Evolutionary conservation across 2,797 vertebrate genomes (phyloP), one percentile per base, ranked within the genome.

Genomic region (Naso thynnoides): DNA sequence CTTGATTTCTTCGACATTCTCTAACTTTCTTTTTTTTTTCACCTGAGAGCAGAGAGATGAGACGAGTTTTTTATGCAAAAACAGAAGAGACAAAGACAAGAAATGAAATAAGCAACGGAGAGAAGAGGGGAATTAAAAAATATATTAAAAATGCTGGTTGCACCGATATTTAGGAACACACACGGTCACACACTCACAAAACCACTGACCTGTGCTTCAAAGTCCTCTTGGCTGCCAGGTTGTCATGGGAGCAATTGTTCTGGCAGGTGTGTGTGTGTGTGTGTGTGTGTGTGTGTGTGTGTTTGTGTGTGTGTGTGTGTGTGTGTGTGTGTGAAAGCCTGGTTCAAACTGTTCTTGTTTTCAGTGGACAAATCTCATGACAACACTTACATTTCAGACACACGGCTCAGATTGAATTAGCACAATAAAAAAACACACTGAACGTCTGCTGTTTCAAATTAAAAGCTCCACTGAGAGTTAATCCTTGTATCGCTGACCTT

Each of bases 231-330:
- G 83, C 76, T 76, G 60, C 55, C 84, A 73, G 82, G 89, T 91
- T 86, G 87, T 91, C 89, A 91, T 92, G 86, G 90, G 86, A 86
- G 90, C 58, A 72, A 85, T 79, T 88, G 83, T 86, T 83, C 69
- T 62, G 77, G 59, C 68, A 70, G 39, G 62, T 65, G 63, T 65
- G 63, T 63, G 48, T 52, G 47, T 53, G 44, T 31, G 18, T 56
- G 57, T 69, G 59, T 58, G 59, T 55, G 55, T 39, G 62, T 45
- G 29, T 49, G 24, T 49, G 60, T 45, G 54, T 82, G 58, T 61
- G 42, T 70, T 59, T 59, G 36, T 55, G 60, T 52, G 56, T 72
- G 56, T 73, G 59, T 49, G 41, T 56, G 31, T 42, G 26, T 29
- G 50, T 54, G 56, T 24, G 73, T 33, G 59, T 48, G 52, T 29